phyloP scores from a whole-genome alignment of 2,797 vertebrate genomes.

The Chromis chromis region DNA sequence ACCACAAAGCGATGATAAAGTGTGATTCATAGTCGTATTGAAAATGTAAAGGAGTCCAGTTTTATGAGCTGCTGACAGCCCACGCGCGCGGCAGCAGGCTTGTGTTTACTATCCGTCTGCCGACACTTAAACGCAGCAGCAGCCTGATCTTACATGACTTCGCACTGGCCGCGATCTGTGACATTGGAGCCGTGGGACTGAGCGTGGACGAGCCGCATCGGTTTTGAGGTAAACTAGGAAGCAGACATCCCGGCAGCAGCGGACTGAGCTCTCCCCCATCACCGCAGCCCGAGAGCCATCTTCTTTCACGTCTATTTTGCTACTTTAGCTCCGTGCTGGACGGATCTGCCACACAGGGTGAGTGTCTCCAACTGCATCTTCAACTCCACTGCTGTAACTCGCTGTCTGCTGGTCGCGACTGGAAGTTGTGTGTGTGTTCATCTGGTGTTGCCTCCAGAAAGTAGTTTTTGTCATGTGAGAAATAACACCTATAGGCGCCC shows the following conservation, averaged over 20 bases:
- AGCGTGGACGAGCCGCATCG: not conserved
- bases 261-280: not conserved
- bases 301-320: conserved; percentile 24
- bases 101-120: not conserved
- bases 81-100: no score
- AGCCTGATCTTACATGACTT: conserved; percentile 52
- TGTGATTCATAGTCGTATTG: no score
- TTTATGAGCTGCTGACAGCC: no score
- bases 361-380: conserved; percentile 55
- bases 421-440: not conserved
- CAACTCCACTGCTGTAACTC: conserved; percentile 21
- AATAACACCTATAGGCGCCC: not conserved
- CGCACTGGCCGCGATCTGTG: conserved; percentile 54
- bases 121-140: conserved; percentile 44
- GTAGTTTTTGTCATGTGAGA: not conserved
- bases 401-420: not conserved
- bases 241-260: not conserved
- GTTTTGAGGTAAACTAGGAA: not conserved
- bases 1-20: no score
- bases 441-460: not conserved
- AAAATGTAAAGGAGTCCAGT: no score
- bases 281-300: not conserved
- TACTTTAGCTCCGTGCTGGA: conserved; percentile 72
- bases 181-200: conserved; percentile 43
- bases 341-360: conserved; percentile 69